These are phyloP conservation scores for Eclectus roratus DNA, from an alignment of 2,113 vertebrate genomes.

Conservation along the genomic window DNA sequence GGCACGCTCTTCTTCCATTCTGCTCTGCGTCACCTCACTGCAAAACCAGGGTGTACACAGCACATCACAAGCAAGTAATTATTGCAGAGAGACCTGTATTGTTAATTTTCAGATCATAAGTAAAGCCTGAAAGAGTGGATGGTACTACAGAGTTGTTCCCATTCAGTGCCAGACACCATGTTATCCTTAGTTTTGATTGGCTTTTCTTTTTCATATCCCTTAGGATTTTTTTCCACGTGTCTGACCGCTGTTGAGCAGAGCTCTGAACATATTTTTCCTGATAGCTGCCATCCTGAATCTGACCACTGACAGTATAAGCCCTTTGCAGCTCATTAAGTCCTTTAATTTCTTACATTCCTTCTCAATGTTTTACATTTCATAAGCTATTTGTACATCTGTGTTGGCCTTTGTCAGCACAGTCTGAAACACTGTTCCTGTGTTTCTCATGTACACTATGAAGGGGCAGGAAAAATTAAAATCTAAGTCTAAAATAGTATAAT, in stretches of 20 bases:
- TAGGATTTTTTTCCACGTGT: background rate
- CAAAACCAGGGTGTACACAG: background rate
- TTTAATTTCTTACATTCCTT: background rate
- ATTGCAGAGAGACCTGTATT: background rate
- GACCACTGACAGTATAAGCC: background rate
- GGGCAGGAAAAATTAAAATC: background rate
- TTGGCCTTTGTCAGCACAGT: background rate
- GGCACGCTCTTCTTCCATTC: rapidly evolving
- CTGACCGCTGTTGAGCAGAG: background rate
- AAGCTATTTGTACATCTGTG: background rate
- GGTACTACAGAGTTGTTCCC: background rate
- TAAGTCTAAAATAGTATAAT: background rate
- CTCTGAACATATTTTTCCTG: background rate
- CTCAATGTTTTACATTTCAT: background rate
- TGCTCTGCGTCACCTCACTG: background rate
- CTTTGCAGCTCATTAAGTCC: background rate
- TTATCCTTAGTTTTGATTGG: background rate
- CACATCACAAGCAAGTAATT: background rate
- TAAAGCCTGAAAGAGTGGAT: background rate
- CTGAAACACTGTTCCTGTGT: background rate
- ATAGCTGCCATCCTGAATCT: background rate
- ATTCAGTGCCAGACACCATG: background rate
- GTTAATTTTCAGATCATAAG: background rate
- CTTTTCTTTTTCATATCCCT: background rate
- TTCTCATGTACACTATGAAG: background rate